Evolutionary conservation across 1,140 invertebrate genomes (phyloP).

Genomic region (Drosophila ananassae): DNA sequence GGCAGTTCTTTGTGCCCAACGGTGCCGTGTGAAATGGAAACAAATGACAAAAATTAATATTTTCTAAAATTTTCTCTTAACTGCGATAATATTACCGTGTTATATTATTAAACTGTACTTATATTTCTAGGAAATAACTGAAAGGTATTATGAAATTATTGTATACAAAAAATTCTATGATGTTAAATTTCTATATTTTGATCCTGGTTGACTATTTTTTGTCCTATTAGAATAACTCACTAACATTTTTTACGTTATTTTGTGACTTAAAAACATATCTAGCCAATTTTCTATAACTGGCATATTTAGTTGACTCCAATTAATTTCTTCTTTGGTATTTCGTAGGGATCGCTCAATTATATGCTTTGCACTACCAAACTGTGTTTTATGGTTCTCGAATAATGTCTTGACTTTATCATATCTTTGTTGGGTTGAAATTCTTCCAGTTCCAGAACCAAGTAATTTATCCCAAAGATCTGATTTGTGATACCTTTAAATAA

Average conservation of each 20-base stretch:
- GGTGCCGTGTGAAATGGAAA: no score
- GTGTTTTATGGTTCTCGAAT: conserved; percentile 86
- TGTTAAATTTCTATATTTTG: no score
- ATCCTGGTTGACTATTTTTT: no score
- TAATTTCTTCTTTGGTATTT: conserved; percentile 88
- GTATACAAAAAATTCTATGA: no score
- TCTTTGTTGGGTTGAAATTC: conserved; percentile 89
- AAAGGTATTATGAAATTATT: no score
- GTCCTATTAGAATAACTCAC: no score
- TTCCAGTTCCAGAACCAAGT: conserved; percentile 88
- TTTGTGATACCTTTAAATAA: conserved; percentile 86
- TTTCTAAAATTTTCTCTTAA: no score
- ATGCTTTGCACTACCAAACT: conserved; percentile 88
- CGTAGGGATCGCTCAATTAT: conserved; percentile 88
- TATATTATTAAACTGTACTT: no score
- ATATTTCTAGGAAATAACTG: no score
- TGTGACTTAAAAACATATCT: conserved; percentile 84
- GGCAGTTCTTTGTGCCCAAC: no score
- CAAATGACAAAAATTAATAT: no score
- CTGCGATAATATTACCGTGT: no score
- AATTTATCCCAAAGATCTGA: conserved; percentile 89
- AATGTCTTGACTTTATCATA: conserved; percentile 88
- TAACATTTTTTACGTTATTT: not conserved
- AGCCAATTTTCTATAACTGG: conserved; percentile 89
- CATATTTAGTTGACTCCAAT: conserved; percentile 89